Percentiles rank a stretch among this genome's conserved stretches.
These are phyloP conservation scores for Octomys mimax DNA, from an alignment of 2,797 vertebrate genomes.

Conservation along the genomic window DNA sequence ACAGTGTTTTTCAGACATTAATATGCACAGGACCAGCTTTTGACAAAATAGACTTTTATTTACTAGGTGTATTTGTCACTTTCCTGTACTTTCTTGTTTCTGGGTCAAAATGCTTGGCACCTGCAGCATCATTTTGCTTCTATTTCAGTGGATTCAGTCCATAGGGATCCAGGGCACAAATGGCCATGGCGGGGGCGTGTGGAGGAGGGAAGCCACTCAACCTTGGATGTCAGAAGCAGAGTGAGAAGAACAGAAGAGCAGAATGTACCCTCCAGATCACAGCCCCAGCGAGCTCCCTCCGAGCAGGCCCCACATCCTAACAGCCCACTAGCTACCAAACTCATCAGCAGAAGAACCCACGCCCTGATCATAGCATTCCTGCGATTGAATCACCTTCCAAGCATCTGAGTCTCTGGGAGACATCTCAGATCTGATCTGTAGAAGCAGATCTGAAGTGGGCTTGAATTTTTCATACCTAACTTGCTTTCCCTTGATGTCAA, in stretches of 20 bases:
- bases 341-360: background rate
- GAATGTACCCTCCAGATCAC: background rate
- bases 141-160: background rate
- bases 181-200: background rate
- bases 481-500: background rate
- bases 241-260: background rate
- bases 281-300: background rate
- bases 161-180: background rate
- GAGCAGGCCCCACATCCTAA: background rate
- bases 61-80: background rate
- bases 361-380: background rate
- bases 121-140: background rate
- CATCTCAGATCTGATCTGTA: background rate
- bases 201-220: background rate
- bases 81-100: background rate
- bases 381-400: background rate
- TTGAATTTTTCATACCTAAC: background rate
- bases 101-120: background rate
- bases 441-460: background rate
- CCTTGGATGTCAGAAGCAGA: background rate
- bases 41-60: constrained; percentile 35
- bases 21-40: background rate
- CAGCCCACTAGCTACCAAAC: background rate
- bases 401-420: background rate
- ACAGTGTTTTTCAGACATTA: background rate